Evolutionary conservation across 2,888 invertebrate genomes (phyloP), one percentile per base, ranked within the genome.

Genomic region (Plemyria rubiginata): DNA sequence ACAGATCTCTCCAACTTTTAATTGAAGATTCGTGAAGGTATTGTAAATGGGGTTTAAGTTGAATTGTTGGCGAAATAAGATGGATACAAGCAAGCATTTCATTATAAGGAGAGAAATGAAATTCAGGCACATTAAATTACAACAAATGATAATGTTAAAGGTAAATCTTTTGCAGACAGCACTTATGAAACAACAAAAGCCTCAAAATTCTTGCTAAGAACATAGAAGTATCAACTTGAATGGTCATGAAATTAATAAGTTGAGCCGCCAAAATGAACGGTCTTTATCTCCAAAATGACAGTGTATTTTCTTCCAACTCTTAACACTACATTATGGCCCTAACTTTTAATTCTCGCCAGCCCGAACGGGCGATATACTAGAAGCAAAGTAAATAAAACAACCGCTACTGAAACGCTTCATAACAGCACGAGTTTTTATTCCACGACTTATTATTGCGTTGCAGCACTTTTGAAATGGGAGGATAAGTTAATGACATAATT

Each of bases 351-450:
- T 63, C 72, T 65, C 72, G 65, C 71, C 54, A 60, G 70, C 51
- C 62, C 62, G 60, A 64, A 56, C 64, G 59, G 41, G 54, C 73
- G 63, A 70, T 74, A 69, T 67, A 72, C 71, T 68, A 68, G 72
- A 70, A 60, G 54, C 36, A 59, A 60, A 56, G 71, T 73, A 76
- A 76, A 82, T 77, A 77, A 80, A 78, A 73, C 74, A 72, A 71
- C 66, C 66, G 68, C 70, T 72, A 72, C 75, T 76, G 76, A 73
- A 81, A 79, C 72, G 74, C 71, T 77, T 78, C 77, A 76, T 78
- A 81, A 78, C 80, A 72, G 70, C 66, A 72, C 59, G 73, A 74
- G 75, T 79, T 80, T 80, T 82, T 81, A 79, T 76, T 72, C 64
- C 69, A 59, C 65, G 67, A 73, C 75, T 79, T 79, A 80, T 80